Percentiles rank a stretch among this genome's conserved stretches.
phyloP scores from a whole-genome alignment of 2,888 invertebrate genomes.

The Scaptomyza caliginosa region DNA sequence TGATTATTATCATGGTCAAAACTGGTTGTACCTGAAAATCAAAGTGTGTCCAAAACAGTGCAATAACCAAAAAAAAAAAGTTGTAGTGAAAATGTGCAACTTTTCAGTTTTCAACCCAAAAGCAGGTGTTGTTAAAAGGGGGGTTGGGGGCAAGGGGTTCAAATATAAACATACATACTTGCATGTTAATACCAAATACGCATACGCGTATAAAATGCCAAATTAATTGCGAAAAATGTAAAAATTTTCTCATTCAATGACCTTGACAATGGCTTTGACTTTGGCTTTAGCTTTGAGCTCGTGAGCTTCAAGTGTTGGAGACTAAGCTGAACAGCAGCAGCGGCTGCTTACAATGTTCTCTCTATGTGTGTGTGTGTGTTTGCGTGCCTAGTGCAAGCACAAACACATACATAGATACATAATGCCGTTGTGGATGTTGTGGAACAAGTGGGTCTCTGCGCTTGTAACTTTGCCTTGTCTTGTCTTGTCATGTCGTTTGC shows the following conservation, averaged over 20 bases:
- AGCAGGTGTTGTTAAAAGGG: constrained; percentile 1
- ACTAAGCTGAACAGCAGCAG: constrained; percentile 13
- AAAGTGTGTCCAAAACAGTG: constrained; percentile 22
- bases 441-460: constrained; percentile 20
- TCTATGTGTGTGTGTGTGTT: constrained; percentile 11
- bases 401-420: background rate
- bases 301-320: constrained; percentile 20
- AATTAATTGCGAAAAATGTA: constrained; percentile 74
- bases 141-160: background rate
- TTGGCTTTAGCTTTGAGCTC: constrained; percentile 20
- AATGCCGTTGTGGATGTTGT: constrained; percentile 9
- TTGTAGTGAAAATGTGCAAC: constrained; percentile 65
- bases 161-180: constrained; percentile 3
- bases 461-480: constrained; percentile 31
- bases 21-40: constrained; percentile 43
- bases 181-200: constrained; percentile 52
- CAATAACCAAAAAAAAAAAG: constrained; percentile 19
- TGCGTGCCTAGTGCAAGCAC: constrained; percentile 1
- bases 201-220: constrained; percentile 55
- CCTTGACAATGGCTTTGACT: constrained; percentile 74
- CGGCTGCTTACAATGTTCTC: constrained; percentile 39
- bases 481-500: background rate
- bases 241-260: constrained; percentile 76
- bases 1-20: constrained; percentile 38
- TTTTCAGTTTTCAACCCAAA: constrained; percentile 33